Conservation (phyloP, 2,888 invertebrate species). For the Rhimphoctona megacephalus region DNA sequence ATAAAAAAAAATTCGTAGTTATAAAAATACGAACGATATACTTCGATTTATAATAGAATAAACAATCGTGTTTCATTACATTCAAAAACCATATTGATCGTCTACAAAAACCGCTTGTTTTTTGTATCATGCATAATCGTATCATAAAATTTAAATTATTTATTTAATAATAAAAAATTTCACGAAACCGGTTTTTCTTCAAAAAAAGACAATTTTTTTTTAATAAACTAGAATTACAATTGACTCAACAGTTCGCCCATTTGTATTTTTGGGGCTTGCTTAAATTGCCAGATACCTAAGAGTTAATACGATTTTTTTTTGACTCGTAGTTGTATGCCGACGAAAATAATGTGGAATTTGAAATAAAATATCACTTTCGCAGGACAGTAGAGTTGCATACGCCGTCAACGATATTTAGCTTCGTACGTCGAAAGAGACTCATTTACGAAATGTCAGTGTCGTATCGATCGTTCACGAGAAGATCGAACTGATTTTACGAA, state of each 20-base stretch:
- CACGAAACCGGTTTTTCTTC: neutral
- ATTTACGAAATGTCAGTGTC: neutral
- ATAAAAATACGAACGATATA: too few relatives aligned
- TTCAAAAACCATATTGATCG: neutral
- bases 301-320: neutral
- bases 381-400: neutral
- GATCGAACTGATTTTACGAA: constrained; percentile 58
- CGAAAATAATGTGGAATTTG: neutral
- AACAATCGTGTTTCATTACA: neutral
- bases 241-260: neutral
- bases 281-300: neutral
- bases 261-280: neutral
- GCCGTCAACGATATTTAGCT: neutral
- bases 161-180: too few relatives aligned
- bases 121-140: too few relatives aligned
- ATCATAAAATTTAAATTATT: too few relatives aligned
- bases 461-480: neutral
- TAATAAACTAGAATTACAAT: neutral
- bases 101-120: too few relatives aligned
- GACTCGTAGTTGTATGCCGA: neutral
- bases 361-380: neutral
- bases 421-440: neutral
- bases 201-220: neutral
- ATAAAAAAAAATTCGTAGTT: neutral
- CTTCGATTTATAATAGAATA: too few relatives aligned